These are phyloP conservation scores for Timandra comae DNA, from an alignment of 2,888 invertebrate species.

Conservation along the genomic window DNA sequence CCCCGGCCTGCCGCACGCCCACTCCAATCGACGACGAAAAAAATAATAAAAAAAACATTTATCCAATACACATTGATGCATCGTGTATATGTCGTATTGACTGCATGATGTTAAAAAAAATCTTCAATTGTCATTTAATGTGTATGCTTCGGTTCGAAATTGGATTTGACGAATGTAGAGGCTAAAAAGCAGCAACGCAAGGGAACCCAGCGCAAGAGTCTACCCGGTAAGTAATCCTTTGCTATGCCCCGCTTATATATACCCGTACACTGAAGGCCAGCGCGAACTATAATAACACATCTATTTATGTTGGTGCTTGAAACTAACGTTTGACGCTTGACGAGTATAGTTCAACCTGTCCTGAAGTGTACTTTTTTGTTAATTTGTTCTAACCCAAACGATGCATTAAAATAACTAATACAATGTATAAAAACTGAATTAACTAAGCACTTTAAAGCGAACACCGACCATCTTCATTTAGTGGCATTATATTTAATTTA, in stretches of 20 bases:
- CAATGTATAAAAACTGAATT: slow-evolving; percentile 8
- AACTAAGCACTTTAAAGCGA: slow-evolving; percentile 14
- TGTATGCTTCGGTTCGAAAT: slow-evolving; percentile 57
- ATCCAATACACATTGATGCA: slow-evolving; percentile 61
- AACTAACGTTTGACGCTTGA: slow-evolving; percentile 36
- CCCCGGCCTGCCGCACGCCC: slow-evolving; percentile 73
- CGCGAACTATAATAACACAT: too few species aligned
- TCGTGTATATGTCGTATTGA: slow-evolving; percentile 73
- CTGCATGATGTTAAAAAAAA: slow-evolving; percentile 71
- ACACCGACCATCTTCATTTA: slow-evolving; percentile 21
- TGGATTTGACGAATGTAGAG: slow-evolving; percentile 78
- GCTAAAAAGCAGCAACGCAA: slow-evolving; percentile 97
- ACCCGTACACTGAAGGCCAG: slow-evolving; percentile 52
- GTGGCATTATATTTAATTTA: slow-evolving; percentile 16
- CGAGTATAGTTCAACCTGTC: slow-evolving; percentile 34
- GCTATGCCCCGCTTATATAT: slow-evolving; percentile 55
- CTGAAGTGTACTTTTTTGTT: slow-evolving; percentile 42
- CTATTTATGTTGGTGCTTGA: slow-evolving; percentile 30
- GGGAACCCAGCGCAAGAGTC: slow-evolving; percentile 81
- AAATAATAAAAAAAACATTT: slow-evolving; percentile 41
- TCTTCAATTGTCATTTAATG: slow-evolving; percentile 60
- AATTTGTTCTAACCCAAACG: slow-evolving; percentile 6
- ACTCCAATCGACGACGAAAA: slow-evolving; percentile 66
- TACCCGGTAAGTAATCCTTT: slow-evolving; percentile 87
- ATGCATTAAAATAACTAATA: slow-evolving; percentile 3